Evolutionary conservation across 2,113 vertebrate species (phyloP).

Genomic region (Eulemur macaco): DNA sequence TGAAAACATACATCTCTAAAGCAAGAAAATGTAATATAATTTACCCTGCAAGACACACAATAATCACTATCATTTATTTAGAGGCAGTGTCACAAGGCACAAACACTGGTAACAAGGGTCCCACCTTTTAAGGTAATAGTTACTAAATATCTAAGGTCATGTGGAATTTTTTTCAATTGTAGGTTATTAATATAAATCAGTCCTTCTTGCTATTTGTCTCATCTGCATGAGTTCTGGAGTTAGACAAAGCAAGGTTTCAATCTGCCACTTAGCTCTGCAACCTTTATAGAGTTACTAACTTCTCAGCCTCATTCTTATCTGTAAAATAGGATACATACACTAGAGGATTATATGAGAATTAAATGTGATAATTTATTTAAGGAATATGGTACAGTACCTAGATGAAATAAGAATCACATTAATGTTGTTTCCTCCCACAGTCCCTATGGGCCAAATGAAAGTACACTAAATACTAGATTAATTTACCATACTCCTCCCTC

Average conservation of each 20-base stretch:
- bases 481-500: background rate
- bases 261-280: background rate
- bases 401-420: conserved; percentile 27
- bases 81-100: background rate
- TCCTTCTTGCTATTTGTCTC: background rate
- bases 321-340: background rate
- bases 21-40: conserved; percentile 37
- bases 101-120: background rate
- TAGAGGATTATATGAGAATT: background rate
- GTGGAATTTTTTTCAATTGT: background rate
- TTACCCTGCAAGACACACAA: background rate
- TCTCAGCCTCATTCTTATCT: conserved; percentile 36
- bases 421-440: conserved; percentile 5
- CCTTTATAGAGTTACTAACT: conserved; percentile 5
- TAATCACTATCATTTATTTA: conserved; percentile 40
- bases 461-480: conserved; percentile 38
- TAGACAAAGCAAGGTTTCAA: conserved; percentile 35
- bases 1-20: conserved; percentile 25
- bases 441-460: background rate
- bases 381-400: background rate
- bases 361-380: conserved; percentile 41
- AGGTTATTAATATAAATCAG: background rate
- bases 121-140: conserved; percentile 13
- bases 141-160: conserved; percentile 39
- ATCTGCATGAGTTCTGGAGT: background rate